Conservation (phyloP, 2,888 invertebrate genomes). For the Danaus chrysippus region DNA sequence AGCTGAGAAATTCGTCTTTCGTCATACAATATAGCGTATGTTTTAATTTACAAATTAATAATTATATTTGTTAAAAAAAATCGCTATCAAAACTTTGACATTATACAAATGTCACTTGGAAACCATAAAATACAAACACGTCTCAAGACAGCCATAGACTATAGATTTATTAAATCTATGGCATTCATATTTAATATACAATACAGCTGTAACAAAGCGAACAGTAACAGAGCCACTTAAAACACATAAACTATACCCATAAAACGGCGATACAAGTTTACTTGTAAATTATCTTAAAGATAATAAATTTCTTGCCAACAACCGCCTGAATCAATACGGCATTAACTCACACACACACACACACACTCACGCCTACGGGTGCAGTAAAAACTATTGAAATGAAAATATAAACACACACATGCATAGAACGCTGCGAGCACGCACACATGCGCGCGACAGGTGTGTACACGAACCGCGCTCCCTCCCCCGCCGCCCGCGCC, state of each 20-base stretch:
- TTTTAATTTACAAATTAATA: no score
- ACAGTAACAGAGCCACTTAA: background rate
- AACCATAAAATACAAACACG: no score
- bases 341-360: conserved; percentile 66
- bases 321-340: conserved; percentile 70
- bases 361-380: conserved; percentile 50
- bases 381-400: conserved; percentile 77
- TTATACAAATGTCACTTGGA: no score
- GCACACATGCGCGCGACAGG: conserved; percentile 51
- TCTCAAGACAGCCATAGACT: no score
- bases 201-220: background rate
- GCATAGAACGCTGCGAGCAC: conserved; percentile 36
- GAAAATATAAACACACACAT: conserved; percentile 71
- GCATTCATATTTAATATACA: conserved; percentile 12
- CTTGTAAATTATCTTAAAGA: conserved; percentile 49
- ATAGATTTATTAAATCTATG: no score
- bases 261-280: conserved; percentile 7
- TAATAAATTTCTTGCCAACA: conserved; percentile 67
- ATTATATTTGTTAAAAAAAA: no score
- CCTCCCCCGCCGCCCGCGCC: conserved; percentile 21
- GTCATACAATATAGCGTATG: no score
- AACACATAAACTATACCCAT: conserved; percentile 3
- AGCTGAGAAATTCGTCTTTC: no score
- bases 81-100: no score
- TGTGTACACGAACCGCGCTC: conserved; percentile 54